A percentile compares a stretch with the other conserved stretches of the same genome.
Evolutionary conservation across 2,797 vertebrate species (phyloP).

Genomic region (Botia kubotai): DNA sequence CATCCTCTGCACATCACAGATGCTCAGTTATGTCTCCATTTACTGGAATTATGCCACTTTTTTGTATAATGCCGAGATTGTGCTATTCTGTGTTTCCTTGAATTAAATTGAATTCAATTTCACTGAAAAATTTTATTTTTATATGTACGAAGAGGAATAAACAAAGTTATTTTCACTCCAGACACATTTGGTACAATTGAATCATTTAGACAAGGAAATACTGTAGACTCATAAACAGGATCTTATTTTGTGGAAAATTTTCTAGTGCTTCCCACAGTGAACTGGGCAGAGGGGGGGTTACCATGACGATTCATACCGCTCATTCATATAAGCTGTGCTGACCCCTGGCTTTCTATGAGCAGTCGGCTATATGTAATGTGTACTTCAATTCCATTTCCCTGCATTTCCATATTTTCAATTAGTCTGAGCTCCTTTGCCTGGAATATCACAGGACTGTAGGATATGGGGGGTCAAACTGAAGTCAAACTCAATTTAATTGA

Average conservation of each 20-base stretch:
- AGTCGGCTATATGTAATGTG: constrained; percentile 2
- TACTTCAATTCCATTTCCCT: background rate
- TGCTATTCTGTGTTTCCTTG: background rate
- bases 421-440: background rate
- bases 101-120: constrained; percentile 21
- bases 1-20: constrained; percentile 33
- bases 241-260: constrained; percentile 2
- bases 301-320: constrained; percentile 16
- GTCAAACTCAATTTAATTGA: background rate
- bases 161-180: constrained; percentile 24
- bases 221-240: constrained; percentile 6
- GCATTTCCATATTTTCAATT: constrained; percentile 27
- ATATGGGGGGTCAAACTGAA: background rate
- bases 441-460: background rate
- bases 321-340: background rate
- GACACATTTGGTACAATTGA: constrained; percentile 17
- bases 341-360: constrained; percentile 7
- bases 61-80: background rate
- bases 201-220: constrained; percentile 6
- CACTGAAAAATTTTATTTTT: background rate
- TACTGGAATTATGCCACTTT: constrained; percentile 4
- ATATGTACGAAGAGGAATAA: constrained; percentile 3
- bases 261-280: background rate
- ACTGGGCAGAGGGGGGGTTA: constrained; percentile 3
- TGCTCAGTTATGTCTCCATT: background rate